Conservation (phyloP, 2,888 invertebrate genomes). For the Drosophila infuscata region DNA sequence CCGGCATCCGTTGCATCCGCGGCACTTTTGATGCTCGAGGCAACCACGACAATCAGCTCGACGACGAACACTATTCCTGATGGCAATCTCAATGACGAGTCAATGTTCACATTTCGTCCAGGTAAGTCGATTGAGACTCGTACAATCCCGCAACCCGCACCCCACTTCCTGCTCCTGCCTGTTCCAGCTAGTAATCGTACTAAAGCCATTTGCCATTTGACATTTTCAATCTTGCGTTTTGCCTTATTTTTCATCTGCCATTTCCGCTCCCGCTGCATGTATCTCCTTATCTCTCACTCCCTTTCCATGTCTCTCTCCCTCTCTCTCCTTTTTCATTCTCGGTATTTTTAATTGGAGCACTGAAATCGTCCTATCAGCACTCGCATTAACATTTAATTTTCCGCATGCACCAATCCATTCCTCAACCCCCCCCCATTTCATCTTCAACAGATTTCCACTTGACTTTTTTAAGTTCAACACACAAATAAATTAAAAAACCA, state of each 20-base stretch:
- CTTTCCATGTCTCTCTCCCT: neutral
- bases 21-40: conserved; percentile 59
- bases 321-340: conserved; percentile 12
- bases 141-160: conserved; percentile 8
- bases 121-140: conserved; percentile 65
- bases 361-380: conserved; percentile 30
- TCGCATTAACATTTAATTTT: conserved; percentile 50
- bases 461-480: conserved; percentile 32
- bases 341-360: conserved; percentile 67
- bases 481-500: neutral
- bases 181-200: conserved; percentile 1
- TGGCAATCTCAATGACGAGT: conserved; percentile 79
- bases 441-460: conserved; percentile 33
- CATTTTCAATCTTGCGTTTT: conserved; percentile 38
- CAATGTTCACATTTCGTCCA: conserved; percentile 72
- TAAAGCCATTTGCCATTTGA: conserved; percentile 25
- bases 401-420: conserved; percentile 44
- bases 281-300: neutral
- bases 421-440: conserved; percentile 23
- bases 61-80: conserved; percentile 66
- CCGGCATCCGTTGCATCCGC: conserved; percentile 70
- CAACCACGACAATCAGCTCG: conserved; percentile 23
- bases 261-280: conserved; percentile 48
- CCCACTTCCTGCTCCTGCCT: neutral
- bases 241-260: conserved; percentile 34